These are phyloP conservation scores for Nothoprocta perdicaria DNA, from an alignment of 2,113 vertebrate species.

Conservation along the genomic window DNA sequence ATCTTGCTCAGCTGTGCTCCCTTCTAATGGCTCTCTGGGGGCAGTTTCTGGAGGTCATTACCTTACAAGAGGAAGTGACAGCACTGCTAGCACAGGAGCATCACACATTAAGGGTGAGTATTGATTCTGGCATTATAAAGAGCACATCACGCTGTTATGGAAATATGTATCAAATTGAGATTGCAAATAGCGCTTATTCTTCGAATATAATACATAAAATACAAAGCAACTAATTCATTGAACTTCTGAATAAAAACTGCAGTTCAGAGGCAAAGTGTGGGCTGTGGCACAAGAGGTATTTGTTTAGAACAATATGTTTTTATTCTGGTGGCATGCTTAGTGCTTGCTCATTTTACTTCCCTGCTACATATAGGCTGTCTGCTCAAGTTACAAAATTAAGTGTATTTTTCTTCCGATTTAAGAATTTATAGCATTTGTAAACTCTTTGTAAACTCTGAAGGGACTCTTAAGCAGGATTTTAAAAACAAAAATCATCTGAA, in stretches of 20 bases:
- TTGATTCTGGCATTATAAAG: background rate
- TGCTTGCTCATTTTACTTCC: background rate
- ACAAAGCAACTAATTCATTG: background rate
- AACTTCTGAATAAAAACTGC: background rate
- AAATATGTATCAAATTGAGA: background rate
- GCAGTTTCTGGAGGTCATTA: conserved; percentile 93
- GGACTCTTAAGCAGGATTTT: background rate
- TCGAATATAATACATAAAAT: background rate
- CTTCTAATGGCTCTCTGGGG: conserved; percentile 99
- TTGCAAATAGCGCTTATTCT: background rate
- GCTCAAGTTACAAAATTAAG: background rate
- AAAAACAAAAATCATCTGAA: background rate
- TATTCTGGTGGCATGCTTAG: background rate
- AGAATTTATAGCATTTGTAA: background rate
- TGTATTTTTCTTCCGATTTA: background rate
- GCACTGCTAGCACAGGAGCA: conserved; percentile 89
- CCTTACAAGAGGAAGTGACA: conserved; percentile 90
- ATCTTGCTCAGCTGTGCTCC: conserved; percentile 97
- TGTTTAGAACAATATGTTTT: background rate
- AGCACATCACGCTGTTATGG: rapidly evolving
- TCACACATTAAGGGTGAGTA: conserved; percentile 91
- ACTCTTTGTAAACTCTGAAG: background rate
- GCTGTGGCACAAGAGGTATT: background rate
- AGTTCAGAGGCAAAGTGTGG: background rate
- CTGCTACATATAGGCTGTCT: background rate